These are phyloP conservation scores for Carlito syrichta DNA, from an alignment of 2,113 vertebrate species.

Conservation along the genomic window DNA sequence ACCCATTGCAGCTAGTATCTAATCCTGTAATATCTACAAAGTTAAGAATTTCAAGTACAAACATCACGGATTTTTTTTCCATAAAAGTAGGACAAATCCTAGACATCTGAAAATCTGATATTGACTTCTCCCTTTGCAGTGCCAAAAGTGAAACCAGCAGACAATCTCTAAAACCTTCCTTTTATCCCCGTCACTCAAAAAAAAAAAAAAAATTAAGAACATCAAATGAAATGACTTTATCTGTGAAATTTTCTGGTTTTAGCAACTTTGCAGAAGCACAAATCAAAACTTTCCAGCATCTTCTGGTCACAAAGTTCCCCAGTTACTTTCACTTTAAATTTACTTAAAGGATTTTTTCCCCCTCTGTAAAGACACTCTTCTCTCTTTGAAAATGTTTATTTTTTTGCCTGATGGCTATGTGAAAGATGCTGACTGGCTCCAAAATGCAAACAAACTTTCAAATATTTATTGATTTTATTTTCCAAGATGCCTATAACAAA, in stretches of 20 bases:
- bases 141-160: background rate
- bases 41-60: constrained; percentile 6
- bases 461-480: background rate
- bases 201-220: background rate
- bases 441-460: constrained; percentile 8
- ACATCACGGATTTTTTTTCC: background rate
- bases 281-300: background rate
- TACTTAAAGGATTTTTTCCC: background rate
- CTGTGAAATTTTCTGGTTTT: background rate
- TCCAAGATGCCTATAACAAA: background rate
- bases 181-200: constrained; percentile 50
- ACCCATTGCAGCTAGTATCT: background rate
- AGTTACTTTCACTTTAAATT: background rate
- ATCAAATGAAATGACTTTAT: background rate
- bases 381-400: background rate
- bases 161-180: background rate
- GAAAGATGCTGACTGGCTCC: background rate
- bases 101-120: constrained; percentile 37
- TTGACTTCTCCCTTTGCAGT: constrained; percentile 1
- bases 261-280: background rate
- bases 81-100: constrained; percentile 32
- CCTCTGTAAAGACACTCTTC: background rate
- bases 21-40: constrained; percentile 6
- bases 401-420: background rate
- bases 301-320: background rate